Conservation (phyloP, 2,113 vertebrate species). For the Pogona vitticeps region DNA sequence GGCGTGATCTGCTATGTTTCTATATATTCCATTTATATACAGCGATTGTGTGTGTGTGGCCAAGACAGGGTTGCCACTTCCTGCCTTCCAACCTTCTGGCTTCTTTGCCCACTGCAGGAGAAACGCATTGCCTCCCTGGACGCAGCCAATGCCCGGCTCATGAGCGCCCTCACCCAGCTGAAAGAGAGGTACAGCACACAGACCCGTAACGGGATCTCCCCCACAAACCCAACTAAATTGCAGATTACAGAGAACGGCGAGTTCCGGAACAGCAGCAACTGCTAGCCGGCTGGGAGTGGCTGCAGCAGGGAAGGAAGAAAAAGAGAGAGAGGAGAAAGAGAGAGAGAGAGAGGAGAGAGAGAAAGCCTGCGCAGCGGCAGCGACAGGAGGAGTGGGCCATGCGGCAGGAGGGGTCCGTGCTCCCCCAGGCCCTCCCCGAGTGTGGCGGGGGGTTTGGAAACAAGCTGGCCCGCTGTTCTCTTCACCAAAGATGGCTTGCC, state of each 20-base stretch:
- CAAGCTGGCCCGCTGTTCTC: slow-evolving; percentile 44
- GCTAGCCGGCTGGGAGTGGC: slow-evolving; percentile 76
- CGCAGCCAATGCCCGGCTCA: slow-evolving; percentile 93
- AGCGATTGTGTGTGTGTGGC: too few relatives aligned
- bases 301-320: slow-evolving; percentile 45
- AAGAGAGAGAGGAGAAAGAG: slow-evolving; percentile 30
- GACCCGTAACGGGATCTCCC: slow-evolving; percentile 97
- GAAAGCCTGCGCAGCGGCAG: slow-evolving; percentile 57
- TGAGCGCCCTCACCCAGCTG: slow-evolving; percentile 97
- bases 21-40: too few relatives aligned
- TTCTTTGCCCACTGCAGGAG: slow-evolving; percentile 78
- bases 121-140: slow-evolving; percentile 97
- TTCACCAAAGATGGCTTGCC: slow-evolving; percentile 60
- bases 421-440: not conserved
- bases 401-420: slow-evolving; percentile 53
- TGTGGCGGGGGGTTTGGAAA: not conserved
- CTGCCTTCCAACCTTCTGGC: not conserved
- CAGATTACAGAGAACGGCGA: slow-evolving; percentile 99
- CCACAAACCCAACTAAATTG: slow-evolving; percentile 98
- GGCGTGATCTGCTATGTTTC: too few relatives aligned
- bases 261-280: slow-evolving; percentile 99
- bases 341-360: slow-evolving; percentile 52
- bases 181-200: slow-evolving; percentile 99
- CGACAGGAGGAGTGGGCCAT: slow-evolving; percentile 56
- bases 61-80: not conserved